Evolutionary conservation across 2,888 invertebrate species (phyloP), one percentile per base, ranked within the genome.

Genomic region (Drosophila bunnanda): DNA sequence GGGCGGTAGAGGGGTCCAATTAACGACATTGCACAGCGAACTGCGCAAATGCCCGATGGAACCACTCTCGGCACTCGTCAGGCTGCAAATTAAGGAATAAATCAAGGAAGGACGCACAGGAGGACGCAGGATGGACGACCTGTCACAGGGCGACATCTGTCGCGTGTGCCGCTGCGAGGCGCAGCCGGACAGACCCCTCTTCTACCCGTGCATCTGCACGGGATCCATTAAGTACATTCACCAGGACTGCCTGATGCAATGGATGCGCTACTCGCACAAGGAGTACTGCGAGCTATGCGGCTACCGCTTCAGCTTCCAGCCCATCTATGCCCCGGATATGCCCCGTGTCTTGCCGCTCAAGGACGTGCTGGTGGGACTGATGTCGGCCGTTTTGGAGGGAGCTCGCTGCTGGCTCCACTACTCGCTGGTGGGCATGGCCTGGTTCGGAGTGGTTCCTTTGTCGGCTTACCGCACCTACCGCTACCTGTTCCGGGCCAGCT

Each of bases 291-390:
- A 99, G 93, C 93, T 99, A 77, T 99, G 99, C 92, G 98, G 98
- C 74, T 97, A 99, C 93, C 95, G 98, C 71, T 99, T 99, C 93
- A 98, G 98, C 5, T 99, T 99, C 91, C 98, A 98, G 90, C 99
- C 99, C 32, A 99, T 99, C 86, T 99, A 99, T 93, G 98, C 99
- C n/a, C 98, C 99, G 32, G 99, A 99, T 92, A 99, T 99, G 99
- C 99, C 99, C n/a, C 95, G 98, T 72, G 94, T 99, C 71, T 93
- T 99, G 86, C 99, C 99, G 0, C 93, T 99, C 34, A 95, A 95
- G 78, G 99, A 99, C 92, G 96, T 99, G 10, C 94, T 98, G 0
- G 96, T 96, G 50, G 99, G 99, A 3, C 93, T 99, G 54, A 93
- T 98, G 59, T 95, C 96, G 5, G 98, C 98, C 22, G 95, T 99